phyloP scores from a whole-genome alignment of 2,888 invertebrate species.

The Argyresthia goedartella region DNA sequence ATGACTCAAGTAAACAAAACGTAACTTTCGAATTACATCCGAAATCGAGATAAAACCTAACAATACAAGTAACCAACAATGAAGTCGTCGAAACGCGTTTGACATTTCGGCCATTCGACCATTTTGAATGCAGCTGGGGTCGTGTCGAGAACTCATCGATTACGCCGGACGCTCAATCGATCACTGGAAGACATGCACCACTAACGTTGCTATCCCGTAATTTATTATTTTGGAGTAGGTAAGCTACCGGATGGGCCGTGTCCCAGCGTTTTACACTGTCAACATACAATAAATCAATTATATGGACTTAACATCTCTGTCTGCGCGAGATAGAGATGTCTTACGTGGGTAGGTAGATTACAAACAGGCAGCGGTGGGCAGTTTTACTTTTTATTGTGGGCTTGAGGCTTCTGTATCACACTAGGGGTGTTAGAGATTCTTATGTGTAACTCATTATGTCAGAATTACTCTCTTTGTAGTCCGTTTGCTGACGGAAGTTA shows the following conservation, averaged over 20 bases:
- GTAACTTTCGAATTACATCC: not conserved
- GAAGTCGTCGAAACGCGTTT: constrained; percentile 28
- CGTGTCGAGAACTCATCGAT: constrained; percentile 25
- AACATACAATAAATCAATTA: constrained; percentile 66
- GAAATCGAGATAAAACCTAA: constrained; percentile 6
- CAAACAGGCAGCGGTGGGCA: too few relatives aligned
- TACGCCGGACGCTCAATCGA: constrained; percentile 31
- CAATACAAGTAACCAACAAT: constrained; percentile 34
- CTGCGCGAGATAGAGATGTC: constrained; percentile 5
- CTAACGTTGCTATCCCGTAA: constrained; percentile 36
- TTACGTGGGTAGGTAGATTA: too few relatives aligned
- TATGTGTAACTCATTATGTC: too few relatives aligned
- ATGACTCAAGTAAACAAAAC: too few relatives aligned
- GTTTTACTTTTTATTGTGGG: not conserved
- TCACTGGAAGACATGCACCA: constrained; percentile 28
- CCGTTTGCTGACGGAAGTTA: too few relatives aligned
- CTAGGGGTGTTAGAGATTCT: too few relatives aligned
- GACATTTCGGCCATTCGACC: constrained; percentile 24
- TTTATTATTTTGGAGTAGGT: constrained; percentile 52
- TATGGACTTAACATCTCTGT: constrained; percentile 41
- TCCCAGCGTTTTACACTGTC: constrained; percentile 36
- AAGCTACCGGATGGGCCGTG: constrained; percentile 42
- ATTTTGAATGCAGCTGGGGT: constrained; percentile 32
- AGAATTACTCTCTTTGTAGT: too few relatives aligned
- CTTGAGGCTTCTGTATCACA: not conserved